Conservation (phyloP, 1,140 invertebrate genomes). For the Belonocnema kinseyi region DNA sequence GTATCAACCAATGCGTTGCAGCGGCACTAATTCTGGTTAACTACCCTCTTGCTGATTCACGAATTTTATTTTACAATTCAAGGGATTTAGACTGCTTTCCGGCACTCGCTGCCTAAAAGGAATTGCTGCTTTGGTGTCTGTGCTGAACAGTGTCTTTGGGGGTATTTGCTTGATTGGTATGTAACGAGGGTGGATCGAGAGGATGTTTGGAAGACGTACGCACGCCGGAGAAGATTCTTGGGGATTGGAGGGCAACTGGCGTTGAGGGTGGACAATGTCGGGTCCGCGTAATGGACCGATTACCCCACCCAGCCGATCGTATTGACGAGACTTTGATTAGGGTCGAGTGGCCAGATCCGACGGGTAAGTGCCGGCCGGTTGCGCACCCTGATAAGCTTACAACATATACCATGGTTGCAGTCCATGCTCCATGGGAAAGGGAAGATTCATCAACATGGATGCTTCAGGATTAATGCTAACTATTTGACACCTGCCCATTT, state of each 20-base stretch:
- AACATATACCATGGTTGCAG: background rate
- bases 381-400: slow-evolving; percentile 57
- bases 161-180: slow-evolving; percentile 18
- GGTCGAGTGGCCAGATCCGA: slow-evolving; percentile 74
- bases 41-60: background rate
- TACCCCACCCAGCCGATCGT: slow-evolving; percentile 71
- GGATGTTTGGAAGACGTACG: slow-evolving; percentile 64
- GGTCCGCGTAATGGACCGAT: slow-evolving; percentile 74
- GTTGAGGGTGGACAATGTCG: slow-evolving; percentile 69
- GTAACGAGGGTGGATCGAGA: slow-evolving; percentile 46
- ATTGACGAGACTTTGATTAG: slow-evolving; percentile 77
- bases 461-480: slow-evolving; percentile 17
- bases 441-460: slow-evolving; percentile 12
- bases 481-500: slow-evolving; percentile 21
- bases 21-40: background rate
- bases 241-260: slow-evolving; percentile 39
- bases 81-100: slow-evolving; percentile 32
- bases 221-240: slow-evolving; percentile 46
- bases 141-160: slow-evolving; percentile 17
- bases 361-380: slow-evolving; percentile 65
- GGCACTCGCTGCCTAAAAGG: slow-evolving; percentile 8
- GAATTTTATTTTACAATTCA: slow-evolving; percentile 1
- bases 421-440: background rate
- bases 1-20: background rate
- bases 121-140: slow-evolving; percentile 2